These are phyloP conservation scores for Anthoptus insignis DNA, from an alignment of 2,888 invertebrate genomes.

Conservation along the genomic window DNA sequence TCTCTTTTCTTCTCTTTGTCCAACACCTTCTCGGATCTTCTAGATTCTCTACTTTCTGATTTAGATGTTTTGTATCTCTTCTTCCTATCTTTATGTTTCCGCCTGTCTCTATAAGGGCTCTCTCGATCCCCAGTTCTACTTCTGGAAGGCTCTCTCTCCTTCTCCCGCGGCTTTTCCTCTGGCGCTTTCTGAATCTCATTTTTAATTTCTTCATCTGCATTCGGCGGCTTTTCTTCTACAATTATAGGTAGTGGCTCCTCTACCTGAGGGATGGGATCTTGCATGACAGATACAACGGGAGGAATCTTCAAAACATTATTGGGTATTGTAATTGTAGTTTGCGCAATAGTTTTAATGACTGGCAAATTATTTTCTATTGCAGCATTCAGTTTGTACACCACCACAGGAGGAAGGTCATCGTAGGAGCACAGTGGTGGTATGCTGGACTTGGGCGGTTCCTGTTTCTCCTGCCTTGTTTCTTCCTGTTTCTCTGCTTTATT, in stretches of 20 bases:
- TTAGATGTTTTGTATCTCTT: conserved; percentile 64
- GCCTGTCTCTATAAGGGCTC: conserved; percentile 59
- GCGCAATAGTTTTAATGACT: conserved; percentile 55
- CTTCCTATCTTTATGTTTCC: conserved; percentile 64
- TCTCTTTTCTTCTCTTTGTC: conserved; percentile 56
- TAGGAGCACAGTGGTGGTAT: conserved; percentile 51
- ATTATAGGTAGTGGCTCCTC: conserved; percentile 44
- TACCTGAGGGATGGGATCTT: conserved; percentile 43
- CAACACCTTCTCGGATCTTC: conserved; percentile 40
- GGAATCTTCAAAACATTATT: conserved; percentile 44
- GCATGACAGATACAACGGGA: conserved; percentile 34
- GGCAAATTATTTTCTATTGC: conserved; percentile 60
- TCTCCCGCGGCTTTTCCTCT: conserved; percentile 41
- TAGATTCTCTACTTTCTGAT: conserved; percentile 61
- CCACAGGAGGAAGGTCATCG: conserved; percentile 62
- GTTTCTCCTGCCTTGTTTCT: conserved; percentile 51
- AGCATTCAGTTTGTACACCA: conserved; percentile 73
- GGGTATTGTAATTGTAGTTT: conserved; percentile 48
- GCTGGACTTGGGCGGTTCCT: conserved; percentile 45
- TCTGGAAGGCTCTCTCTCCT: conserved; percentile 41
- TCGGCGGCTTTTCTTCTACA: conserved; percentile 47
- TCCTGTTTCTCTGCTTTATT: conserved; percentile 55
- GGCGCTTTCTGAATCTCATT: conserved; percentile 42
- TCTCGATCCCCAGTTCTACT: conserved; percentile 32
- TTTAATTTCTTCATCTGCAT: conserved; percentile 45